phyloP scores from a whole-genome alignment of 2,888 invertebrate genomes.

The Tridacna crocea region DNA sequence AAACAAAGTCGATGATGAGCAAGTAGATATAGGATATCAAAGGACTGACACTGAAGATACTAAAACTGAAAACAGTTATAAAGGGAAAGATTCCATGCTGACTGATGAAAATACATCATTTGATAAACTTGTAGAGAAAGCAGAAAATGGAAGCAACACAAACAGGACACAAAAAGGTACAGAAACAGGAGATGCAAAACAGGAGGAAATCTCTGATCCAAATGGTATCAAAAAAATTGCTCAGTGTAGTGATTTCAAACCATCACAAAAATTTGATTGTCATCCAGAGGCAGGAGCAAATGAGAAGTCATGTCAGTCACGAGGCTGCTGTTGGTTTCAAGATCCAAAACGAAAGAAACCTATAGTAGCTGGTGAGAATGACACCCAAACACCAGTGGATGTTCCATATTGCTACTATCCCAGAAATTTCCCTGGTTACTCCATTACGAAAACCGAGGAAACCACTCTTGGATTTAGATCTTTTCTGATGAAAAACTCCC shows the following conservation, averaged over 20 bases:
- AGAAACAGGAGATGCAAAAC: not conserved
- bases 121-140: not conserved
- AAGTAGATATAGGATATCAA: not conserved
- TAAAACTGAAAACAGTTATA: not conserved
- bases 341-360: slow-evolving; percentile 31
- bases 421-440: slow-evolving; percentile 63
- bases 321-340: slow-evolving; percentile 73
- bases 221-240: not conserved
- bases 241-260: slow-evolving; percentile 44
- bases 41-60: not conserved
- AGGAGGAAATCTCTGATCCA: not conserved
- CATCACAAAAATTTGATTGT: slow-evolving; percentile 72
- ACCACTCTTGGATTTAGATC: slow-evolving; percentile 57
- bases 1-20: not conserved
- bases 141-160: not conserved
- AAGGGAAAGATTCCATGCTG: not conserved
- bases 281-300: slow-evolving; percentile 63
- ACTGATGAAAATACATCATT: not conserved
- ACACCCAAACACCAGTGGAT: slow-evolving; percentile 48
- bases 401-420: slow-evolving; percentile 73
- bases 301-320: slow-evolving; percentile 52
- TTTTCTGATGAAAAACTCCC: slow-evolving; percentile 49
- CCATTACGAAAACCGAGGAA: slow-evolving; percentile 33
- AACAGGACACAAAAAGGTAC: not conserved
- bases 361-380: not conserved